These are phyloP conservation scores for Hippopotamus amphibius DNA, from an alignment of 2,113 vertebrate species.

Conservation along the genomic window DNA sequence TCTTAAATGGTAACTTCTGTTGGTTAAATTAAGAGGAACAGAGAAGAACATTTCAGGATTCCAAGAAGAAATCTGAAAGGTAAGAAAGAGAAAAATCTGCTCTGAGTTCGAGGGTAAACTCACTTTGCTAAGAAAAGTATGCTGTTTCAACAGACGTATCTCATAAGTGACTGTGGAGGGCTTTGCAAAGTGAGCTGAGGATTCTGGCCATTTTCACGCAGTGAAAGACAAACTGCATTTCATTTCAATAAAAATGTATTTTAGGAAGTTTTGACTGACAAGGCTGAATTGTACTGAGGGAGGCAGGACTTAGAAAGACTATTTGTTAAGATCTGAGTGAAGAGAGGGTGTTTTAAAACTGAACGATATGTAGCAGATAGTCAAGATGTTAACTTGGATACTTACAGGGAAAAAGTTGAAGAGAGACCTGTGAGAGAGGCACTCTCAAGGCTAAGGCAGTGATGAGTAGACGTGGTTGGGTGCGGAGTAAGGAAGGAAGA, in stretches of 20 bases:
- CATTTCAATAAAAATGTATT: not conserved
- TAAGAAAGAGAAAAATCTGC: not conserved
- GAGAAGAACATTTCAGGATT: not conserved
- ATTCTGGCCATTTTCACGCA: not conserved
- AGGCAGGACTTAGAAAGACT: not conserved
- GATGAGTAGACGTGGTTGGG: too few species aligned
- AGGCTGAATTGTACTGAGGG: not conserved
- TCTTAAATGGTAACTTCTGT: not conserved
- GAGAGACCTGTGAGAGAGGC: too few species aligned
- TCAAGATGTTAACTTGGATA: not conserved
- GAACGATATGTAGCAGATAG: not conserved
- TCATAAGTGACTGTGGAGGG: rapidly evolving
- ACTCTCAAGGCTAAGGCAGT: not conserved
- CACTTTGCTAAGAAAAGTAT: not conserved
- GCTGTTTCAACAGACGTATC: not conserved
- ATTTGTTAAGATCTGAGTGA: not conserved
- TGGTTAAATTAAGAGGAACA: not conserved
- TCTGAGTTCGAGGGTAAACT: not conserved
- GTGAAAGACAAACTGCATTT: not conserved
- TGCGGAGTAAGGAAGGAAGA: too few species aligned
- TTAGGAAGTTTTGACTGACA: not conserved
- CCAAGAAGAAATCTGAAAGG: not conserved
- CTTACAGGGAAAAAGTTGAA: not conserved
- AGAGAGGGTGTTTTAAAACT: not conserved
- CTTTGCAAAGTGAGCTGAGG: not conserved